Conservation (phyloP, 2,888 invertebrate species). For the Cephus spinipes region DNA sequence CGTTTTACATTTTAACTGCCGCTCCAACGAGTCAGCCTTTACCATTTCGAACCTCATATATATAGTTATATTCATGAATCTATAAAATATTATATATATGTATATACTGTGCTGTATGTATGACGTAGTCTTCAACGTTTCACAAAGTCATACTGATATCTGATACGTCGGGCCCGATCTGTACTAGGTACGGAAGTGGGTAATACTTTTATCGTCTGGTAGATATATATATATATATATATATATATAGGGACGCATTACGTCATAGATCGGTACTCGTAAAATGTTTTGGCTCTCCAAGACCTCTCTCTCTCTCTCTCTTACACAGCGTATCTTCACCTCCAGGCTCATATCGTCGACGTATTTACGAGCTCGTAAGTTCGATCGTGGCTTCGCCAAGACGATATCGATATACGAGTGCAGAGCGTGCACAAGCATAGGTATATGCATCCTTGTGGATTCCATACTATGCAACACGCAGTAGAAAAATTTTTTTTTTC, state of each 20-base stretch:
- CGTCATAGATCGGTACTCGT: conserved; percentile 49
- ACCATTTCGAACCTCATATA: not conserved
- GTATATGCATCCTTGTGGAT: not conserved
- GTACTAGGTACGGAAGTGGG: conserved; percentile 28
- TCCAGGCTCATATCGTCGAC: conserved; percentile 54
- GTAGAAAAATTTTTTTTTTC: not conserved
- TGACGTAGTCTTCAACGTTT: conserved; percentile 23
- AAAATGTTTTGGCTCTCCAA: conserved; percentile 47
- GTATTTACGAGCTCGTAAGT: conserved; percentile 60
- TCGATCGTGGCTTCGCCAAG: conserved; percentile 47
- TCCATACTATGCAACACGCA: not conserved
- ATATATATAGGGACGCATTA: conserved; percentile 31
- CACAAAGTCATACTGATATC: conserved; percentile 29
- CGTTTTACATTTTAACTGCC: not conserved
- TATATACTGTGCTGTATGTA: not conserved
- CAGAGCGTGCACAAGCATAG: not conserved
- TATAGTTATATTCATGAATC: not conserved
- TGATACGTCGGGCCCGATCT: conserved; percentile 18
- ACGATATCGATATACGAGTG: conserved; percentile 43
- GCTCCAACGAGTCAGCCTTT: not conserved
- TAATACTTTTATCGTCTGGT: conserved; percentile 30
- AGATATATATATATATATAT: not conserved
- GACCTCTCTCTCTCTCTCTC: conserved; percentile 29
- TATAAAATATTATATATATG: not conserved
- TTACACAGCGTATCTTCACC: conserved; percentile 44